phyloP scores from a whole-genome alignment of 2,113 vertebrate genomes.

The Notarius quadriscutis region DNA sequence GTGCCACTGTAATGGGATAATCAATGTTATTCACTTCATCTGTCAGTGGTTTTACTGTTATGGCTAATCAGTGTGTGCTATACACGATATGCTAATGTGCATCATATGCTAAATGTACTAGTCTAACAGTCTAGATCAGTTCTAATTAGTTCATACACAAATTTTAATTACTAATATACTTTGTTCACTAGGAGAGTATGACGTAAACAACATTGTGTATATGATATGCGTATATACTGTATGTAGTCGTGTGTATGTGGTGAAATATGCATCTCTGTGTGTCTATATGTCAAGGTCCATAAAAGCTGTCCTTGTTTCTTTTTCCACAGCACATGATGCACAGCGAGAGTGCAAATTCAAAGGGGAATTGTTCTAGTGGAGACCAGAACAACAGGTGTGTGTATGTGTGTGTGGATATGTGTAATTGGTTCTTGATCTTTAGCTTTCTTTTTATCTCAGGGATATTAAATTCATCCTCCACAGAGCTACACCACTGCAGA shows the following conservation, averaged over 20 bases:
- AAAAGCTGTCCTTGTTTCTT: conserved; percentile 5
- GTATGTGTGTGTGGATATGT: background rate
- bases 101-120: background rate
- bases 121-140: background rate
- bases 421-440: background rate
- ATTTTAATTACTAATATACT: background rate
- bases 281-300: background rate
- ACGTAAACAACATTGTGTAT: background rate
- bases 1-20: no score
- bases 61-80: no score
- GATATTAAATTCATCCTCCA: background rate
- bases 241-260: background rate
- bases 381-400: conserved; percentile 47
- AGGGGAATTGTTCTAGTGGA: conserved; percentile 50
- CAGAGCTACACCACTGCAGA: background rate
- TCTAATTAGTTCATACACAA: background rate
- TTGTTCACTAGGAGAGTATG: background rate
- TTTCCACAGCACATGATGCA: conserved; percentile 32
- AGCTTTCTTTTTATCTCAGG: background rate
- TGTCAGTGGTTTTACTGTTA: no score
- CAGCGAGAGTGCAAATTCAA: conserved; percentile 51
- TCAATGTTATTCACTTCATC: no score
- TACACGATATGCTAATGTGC: background rate
- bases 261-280: background rate
- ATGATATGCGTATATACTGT: background rate